Evolutionary conservation across 2,888 invertebrate species (phyloP), one percentile per base, ranked within the genome.

Genomic region (Drosophila atripex): DNA sequence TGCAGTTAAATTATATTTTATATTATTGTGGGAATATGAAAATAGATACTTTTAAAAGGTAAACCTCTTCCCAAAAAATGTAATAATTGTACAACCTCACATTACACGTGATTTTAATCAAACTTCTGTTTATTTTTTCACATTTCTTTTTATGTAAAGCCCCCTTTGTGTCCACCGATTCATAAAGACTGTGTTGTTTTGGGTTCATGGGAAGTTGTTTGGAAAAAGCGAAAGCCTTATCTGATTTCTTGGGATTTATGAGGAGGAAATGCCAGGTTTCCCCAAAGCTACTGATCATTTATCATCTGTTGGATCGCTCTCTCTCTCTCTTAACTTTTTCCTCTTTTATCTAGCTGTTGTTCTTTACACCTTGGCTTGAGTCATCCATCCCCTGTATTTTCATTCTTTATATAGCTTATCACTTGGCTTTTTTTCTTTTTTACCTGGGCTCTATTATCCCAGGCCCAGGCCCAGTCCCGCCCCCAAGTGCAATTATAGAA

Each of bases 161-260:
- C 28, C 9, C 28, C 28, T 28, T 28, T 28, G 28, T 28, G 2
- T 2, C 28, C 28, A 3, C 28, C n/a, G 32, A 32, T 32, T 32
- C 12, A 32, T 1, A n/a, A 35, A 35, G 35, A 35, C 12, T 7
- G 28, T 35, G 6, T 12, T 5, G 21, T 5, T 21, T 43, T 11
- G 16, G 39, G 16, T 53, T 43, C 7, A 16, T 30, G 18, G 18
- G 41, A n/a, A 21, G 21, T 21, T n/a, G 43, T 43, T n/a, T 11
- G 14, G 3, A 9, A 28, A 52, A 58, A 25, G 38, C 18, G 38
- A 49, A 49, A 49, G 8, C 25, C 25, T 14, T 35, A 38, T 38
- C 46, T n/a, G 46, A 39, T 56, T 56, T 46, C 56, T 60, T 9
- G 56, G 57, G 14, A 55, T 46, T 38, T 30, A 16, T 30, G 21